These are phyloP conservation scores for Argentina silus DNA, from an alignment of 2,797 vertebrate genomes.

Conservation along the genomic window DNA sequence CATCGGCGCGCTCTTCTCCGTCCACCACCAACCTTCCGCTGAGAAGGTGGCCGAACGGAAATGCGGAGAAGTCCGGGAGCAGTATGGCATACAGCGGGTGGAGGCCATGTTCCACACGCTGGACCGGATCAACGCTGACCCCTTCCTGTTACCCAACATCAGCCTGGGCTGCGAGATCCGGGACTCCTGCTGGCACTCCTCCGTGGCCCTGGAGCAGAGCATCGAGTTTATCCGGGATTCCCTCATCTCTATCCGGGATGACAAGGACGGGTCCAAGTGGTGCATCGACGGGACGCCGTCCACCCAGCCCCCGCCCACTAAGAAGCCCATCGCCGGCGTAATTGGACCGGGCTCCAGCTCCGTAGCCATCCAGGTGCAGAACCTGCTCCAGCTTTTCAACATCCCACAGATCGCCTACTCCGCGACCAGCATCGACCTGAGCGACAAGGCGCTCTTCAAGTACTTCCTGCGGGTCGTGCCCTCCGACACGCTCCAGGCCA, in stretches of 20 bases:
- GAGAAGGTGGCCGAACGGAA: slow-evolving; percentile 96
- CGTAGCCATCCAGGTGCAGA: slow-evolving; percentile 98
- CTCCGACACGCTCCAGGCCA: slow-evolving; percentile 94
- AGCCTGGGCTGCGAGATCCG: slow-evolving; percentile 97
- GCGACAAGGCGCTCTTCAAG: slow-evolving; percentile 97
- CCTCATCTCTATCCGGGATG: slow-evolving; percentile 95
- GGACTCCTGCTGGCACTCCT: slow-evolving; percentile 99
- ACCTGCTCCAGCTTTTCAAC: slow-evolving; percentile 96
- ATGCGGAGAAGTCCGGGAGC: slow-evolving; percentile 96
- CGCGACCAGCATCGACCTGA: slow-evolving; percentile 97
- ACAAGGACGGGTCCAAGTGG: slow-evolving; percentile 90
- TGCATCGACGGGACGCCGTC: slow-evolving; percentile 90
- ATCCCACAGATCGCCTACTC: slow-evolving; percentile 99
- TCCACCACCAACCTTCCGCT: slow-evolving; percentile 96
- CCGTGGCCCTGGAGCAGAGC: slow-evolving; percentile 97
- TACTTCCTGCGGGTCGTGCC: slow-evolving; percentile 98
- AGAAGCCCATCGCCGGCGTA: slow-evolving; percentile 96
- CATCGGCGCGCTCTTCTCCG: slow-evolving; percentile 97
- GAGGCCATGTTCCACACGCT: slow-evolving; percentile 98
- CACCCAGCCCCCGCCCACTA: slow-evolving; percentile 81
- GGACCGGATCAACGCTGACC: slow-evolving; percentile 95
- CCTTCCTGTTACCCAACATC: slow-evolving; percentile 91
- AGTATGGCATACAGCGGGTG: slow-evolving; percentile 97
- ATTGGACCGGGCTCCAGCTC: slow-evolving; percentile 99
- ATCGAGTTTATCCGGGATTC: slow-evolving; percentile 99